A percentile compares a stretch with the other conserved stretches of the same genome.
Conservation (phyloP, 2,113 vertebrate species). For the Sceloporus undulatus region DNA sequence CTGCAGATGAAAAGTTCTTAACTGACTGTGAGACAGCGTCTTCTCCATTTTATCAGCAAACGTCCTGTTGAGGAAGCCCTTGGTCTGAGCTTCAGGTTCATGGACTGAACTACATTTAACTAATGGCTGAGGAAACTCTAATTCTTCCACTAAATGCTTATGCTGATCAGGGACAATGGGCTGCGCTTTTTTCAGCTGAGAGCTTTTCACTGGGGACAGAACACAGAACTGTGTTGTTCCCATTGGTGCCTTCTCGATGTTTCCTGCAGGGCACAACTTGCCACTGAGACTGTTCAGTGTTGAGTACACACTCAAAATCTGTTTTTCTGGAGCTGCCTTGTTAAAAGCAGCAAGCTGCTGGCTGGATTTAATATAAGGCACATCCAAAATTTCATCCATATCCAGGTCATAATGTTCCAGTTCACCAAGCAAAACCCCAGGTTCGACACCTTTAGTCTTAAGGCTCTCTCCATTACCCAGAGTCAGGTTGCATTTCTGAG, state of each 20-base stretch:
- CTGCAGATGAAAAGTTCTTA: slow-evolving; percentile 81
- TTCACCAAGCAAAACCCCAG: slow-evolving; percentile 84
- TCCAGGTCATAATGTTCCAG: slow-evolving; percentile 98
- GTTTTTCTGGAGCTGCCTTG: slow-evolving; percentile 86
- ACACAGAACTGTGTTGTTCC: slow-evolving; percentile 85
- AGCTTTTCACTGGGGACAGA: slow-evolving; percentile 91
- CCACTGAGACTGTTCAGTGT: slow-evolving; percentile 75
- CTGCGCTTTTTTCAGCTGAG: slow-evolving; percentile 87
- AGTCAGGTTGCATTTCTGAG: slow-evolving; percentile 64
- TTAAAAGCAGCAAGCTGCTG: slow-evolving; percentile 89
- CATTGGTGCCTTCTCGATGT: slow-evolving; percentile 77
- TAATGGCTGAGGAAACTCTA: slow-evolving; percentile 75
- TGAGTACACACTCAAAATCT: slow-evolving; percentile 74
- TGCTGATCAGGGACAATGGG: slow-evolving; percentile 84
- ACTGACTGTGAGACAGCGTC: slow-evolving; percentile 77
- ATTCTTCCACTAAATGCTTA: slow-evolving; percentile 79
- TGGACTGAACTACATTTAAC: slow-evolving; percentile 81
- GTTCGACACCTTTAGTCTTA: slow-evolving; percentile 76
- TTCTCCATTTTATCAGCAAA: slow-evolving; percentile 83
- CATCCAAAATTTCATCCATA: slow-evolving; percentile 99
- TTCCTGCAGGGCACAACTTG: slow-evolving; percentile 79
- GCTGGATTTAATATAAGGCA: slow-evolving; percentile 96
- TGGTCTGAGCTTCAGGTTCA: slow-evolving; percentile 80
- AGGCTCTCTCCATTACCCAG: slow-evolving; percentile 73
- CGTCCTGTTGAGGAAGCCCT: slow-evolving; percentile 81